Evolutionary conservation across 2,113 vertebrate species (phyloP), one percentile per base, ranked within the genome.

Genomic region (Emberiza fucata): DNA sequence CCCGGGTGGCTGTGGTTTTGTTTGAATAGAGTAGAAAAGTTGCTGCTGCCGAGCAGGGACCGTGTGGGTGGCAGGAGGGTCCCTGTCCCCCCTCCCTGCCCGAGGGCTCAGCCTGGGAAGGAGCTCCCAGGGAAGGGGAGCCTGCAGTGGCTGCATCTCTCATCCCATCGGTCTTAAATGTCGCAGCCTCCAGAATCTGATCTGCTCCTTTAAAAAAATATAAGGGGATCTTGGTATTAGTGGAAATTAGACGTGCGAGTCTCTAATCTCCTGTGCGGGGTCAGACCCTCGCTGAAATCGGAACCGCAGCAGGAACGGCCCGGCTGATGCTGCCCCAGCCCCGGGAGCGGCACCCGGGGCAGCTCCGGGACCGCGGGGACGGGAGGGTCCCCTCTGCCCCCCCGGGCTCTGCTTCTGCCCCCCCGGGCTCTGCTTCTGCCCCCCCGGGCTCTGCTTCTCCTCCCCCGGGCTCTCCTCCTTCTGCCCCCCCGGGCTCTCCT

Each of bases 1-100:
- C 22, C 21, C 56, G 0, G 5, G 37, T 5, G 29, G 0, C 8
- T 51, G 47, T 2, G 39, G 5, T 11, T 48, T 4, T 0, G 2
- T 24, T 10, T 1, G 50, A 8, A 4, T 2, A 8, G 22, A 23
- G 45, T 1, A 24, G 51, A 8, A 5, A 44, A 68, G 35, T 18
- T 5, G 48, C 12, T 63, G 87, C 51, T 53, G 71, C 4, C 3
- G 45, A 18, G n/a, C 39, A 12, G 39, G 75, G 81, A 2, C 19
- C 2, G 42, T 2, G 75, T 0, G 72, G 29, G 54, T 8, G 83
- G 8, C 8, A 11, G 33, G 54, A 47, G 73, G 23, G 72, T 77
- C 69, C 44, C 33, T 1, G 1, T 45, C 3, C 24, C 37, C 61
- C 29, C 5, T 40, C 21, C n/a, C 29, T 11, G 69, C 8, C 54